phyloP scores from a whole-genome alignment of 1,140 invertebrate species.

The Drosophila albomicans region DNA sequence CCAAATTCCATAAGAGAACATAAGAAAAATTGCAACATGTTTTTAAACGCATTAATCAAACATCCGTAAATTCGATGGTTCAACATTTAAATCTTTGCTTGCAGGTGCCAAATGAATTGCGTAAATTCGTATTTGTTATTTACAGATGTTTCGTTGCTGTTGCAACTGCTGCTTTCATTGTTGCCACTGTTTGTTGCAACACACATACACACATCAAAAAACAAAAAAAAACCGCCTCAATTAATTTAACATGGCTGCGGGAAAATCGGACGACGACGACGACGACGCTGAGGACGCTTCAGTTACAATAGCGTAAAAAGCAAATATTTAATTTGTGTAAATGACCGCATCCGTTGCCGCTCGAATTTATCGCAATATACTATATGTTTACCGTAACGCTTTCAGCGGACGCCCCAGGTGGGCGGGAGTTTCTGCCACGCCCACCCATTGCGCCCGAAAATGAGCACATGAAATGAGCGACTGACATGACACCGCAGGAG shows the following conservation, averaged over 20 bases:
- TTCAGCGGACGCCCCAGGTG: slow-evolving; percentile 29
- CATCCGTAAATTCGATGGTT: too few relatives aligned
- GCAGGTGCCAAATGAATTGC: slow-evolving; percentile 13
- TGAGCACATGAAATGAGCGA: slow-evolving; percentile 50
- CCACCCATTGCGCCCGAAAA: slow-evolving; percentile 9
- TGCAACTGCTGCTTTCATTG: not conserved
- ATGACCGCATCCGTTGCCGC: slow-evolving; percentile 65
- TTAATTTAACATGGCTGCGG: slow-evolving; percentile 48
- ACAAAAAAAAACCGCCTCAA: slow-evolving; percentile 45
- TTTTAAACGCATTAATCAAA: too few relatives aligned
- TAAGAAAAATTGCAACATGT: too few relatives aligned
- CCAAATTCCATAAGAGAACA: too few relatives aligned
- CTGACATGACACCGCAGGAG: slow-evolving; percentile 43
- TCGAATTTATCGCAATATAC: slow-evolving; percentile 22
- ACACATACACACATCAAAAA: not conserved
- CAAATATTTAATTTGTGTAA: slow-evolving; percentile 80
- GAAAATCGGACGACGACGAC: slow-evolving; percentile 7
- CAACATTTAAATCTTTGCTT: not conserved
- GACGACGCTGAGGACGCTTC: slow-evolving; percentile 37
- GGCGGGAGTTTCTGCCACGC: not conserved
- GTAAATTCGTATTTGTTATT: slow-evolving; percentile 28
- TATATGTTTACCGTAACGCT: slow-evolving; percentile 57
- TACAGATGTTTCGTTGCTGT: slow-evolving; percentile 15
- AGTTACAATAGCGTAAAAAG: slow-evolving; percentile 50
- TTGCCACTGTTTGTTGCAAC: slow-evolving; percentile 15